Percentiles rank a stretch among this genome's conserved stretches.
Conservation (phyloP, 1,140 invertebrate species). For the Drosophila aff. region DNA sequence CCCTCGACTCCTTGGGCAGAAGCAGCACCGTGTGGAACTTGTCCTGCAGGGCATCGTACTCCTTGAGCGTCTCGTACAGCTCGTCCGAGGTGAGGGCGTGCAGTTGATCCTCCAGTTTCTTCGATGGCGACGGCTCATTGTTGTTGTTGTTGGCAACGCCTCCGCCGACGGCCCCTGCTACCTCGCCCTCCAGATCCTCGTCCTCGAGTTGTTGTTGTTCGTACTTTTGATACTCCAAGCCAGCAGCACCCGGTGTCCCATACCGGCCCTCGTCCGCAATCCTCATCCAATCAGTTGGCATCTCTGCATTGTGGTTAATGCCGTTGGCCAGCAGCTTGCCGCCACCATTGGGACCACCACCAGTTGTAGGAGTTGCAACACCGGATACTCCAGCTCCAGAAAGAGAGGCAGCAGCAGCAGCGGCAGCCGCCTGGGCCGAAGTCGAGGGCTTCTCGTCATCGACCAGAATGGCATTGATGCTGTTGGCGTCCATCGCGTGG, state of each 20-base stretch:
- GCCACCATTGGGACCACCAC: constrained; percentile 16
- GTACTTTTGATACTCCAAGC: constrained; percentile 84
- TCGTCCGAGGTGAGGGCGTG: constrained; percentile 77
- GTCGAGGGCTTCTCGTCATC: constrained; percentile 78
- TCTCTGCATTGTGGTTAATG: constrained; percentile 73
- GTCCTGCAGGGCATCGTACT: constrained; percentile 88
- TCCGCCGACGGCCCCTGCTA: constrained; percentile 35
- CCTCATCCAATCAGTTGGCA: constrained; percentile 85
- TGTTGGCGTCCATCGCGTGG: constrained; percentile 64
- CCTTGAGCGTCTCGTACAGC: constrained; percentile 88
- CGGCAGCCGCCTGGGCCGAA: constrained; percentile 76
- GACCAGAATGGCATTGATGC: constrained; percentile 78
- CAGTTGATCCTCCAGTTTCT: constrained; percentile 72
- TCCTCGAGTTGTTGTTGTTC: constrained; percentile 66
- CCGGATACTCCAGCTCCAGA: constrained; percentile 4
- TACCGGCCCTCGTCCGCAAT: constrained; percentile 85
- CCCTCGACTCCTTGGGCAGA: constrained; percentile 87
- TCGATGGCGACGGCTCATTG: constrained; percentile 57
- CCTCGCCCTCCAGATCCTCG: constrained; percentile 56
- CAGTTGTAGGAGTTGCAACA: constrained; percentile 3
- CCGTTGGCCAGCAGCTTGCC: constrained; percentile 57
- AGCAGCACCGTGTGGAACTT: constrained; percentile 90
- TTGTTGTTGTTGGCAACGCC: constrained; percentile 41
- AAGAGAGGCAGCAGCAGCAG: constrained; percentile 9
- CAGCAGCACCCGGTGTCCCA: constrained; percentile 85